Percentiles rank a stretch among this genome's conserved stretches.
Evolutionary conservation across 2,888 invertebrate genomes (phyloP).

Genomic region (Ophioninae sp.): DNA sequence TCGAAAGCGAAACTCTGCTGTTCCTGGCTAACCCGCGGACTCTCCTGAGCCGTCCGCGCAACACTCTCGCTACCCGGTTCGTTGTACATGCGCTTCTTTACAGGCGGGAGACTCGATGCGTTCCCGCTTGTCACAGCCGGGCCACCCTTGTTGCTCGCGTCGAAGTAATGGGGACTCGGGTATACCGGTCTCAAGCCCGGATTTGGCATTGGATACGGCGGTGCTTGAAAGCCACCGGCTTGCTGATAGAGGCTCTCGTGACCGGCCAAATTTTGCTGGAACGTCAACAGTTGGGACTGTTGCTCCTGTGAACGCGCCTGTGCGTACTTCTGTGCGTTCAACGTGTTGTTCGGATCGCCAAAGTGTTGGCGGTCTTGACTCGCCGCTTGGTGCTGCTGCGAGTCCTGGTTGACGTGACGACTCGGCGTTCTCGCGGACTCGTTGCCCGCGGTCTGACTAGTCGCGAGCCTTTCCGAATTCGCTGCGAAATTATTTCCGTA

Average conservation of each 20-base stretch:
- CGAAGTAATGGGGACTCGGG: constrained; percentile 77
- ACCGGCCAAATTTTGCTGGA: constrained; percentile 75
- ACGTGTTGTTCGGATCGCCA: constrained; percentile 68
- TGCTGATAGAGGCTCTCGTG: constrained; percentile 77
- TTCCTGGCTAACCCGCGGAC: constrained; percentile 70
- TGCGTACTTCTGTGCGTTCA: constrained; percentile 71
- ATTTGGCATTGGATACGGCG: constrained; percentile 77
- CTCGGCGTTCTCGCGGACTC: constrained; percentile 70
- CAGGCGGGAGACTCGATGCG: constrained; percentile 72
- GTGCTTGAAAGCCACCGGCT: constrained; percentile 74
- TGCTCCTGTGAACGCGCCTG: constrained; percentile 74
- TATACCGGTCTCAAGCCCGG: constrained; percentile 75
- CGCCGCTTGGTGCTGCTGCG: constrained; percentile 66
- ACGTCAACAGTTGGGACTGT: constrained; percentile 71
- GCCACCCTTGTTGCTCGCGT: constrained; percentile 70
- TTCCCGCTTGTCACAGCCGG: constrained; percentile 62
- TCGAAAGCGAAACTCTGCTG: constrained; percentile 75
- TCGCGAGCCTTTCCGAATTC: constrained; percentile 51
- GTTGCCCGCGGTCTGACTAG: constrained; percentile 55
- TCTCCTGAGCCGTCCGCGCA: constrained; percentile 70
- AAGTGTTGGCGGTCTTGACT: constrained; percentile 70
- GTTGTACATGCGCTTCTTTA: constrained; percentile 78
- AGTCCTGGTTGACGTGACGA: constrained; percentile 68
- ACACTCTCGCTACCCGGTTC: constrained; percentile 70
- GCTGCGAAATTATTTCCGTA: constrained; percentile 73